Conservation (phyloP, 2,797 vertebrate genomes). For the Pseudocheirus occidentalis region DNA sequence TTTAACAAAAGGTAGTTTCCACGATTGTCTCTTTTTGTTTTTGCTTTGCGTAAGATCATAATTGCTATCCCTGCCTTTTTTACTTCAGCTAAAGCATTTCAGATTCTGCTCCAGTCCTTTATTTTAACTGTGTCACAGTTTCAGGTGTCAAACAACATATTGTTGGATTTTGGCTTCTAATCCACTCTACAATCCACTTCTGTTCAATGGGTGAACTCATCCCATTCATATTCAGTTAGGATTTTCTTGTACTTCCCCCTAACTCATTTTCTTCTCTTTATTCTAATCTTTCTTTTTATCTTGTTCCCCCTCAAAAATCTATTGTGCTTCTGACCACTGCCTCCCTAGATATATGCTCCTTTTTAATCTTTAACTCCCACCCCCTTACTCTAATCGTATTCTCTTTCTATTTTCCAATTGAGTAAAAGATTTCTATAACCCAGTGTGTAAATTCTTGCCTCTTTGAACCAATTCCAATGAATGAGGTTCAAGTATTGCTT, state of each 20-base stretch:
- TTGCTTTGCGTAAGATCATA: background rate
- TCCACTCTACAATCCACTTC: too few species aligned
- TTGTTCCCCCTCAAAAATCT: background rate
- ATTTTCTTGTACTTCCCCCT: background rate
- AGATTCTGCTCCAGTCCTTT: background rate
- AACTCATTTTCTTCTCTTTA: background rate
- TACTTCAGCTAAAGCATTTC: background rate
- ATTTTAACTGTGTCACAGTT: background rate
- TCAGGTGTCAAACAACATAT: background rate
- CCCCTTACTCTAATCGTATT: background rate
- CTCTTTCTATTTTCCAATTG: background rate
- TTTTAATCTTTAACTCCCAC: background rate
- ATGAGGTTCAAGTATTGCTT: background rate
- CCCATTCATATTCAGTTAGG: background rate
- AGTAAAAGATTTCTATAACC: background rate
- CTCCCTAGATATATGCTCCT: background rate
- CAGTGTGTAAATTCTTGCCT: background rate
- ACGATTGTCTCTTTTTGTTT: background rate
- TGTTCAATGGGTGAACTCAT: background rate
- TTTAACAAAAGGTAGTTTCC: background rate
- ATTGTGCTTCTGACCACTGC: background rate
- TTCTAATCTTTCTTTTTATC: background rate
- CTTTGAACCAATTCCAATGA: background rate
- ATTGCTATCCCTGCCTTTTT: background rate
- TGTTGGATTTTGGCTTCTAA: background rate